These are phyloP conservation scores for Mercenaria mercenaria DNA, from an alignment of 1,140 invertebrate genomes.

Conservation along the genomic window DNA sequence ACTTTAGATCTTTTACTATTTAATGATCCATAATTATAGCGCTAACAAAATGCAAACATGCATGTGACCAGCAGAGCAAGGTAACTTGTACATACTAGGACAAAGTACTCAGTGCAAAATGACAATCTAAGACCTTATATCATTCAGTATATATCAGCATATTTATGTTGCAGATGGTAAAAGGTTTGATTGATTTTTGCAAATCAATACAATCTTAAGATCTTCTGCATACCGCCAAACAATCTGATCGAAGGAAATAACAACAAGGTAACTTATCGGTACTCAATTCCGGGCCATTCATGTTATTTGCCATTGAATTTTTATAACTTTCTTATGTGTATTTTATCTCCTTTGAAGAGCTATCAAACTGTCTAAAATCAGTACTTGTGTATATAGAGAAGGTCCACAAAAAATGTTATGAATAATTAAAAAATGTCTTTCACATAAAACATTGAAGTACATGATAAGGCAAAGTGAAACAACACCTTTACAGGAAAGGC, in stretches of 20 bases:
- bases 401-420: no score
- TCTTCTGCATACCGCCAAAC: constrained; percentile 25
- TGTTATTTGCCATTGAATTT: constrained; percentile 5
- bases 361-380: background rate
- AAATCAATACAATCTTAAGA: constrained; percentile 5
- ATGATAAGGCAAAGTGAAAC: no score
- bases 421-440: no score
- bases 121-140: background rate
- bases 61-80: no score
- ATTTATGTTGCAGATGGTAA: constrained; percentile 1
- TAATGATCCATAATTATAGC: no score
- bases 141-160: background rate
- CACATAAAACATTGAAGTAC: no score
- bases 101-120: background rate
- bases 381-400: background rate
- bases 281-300: background rate
- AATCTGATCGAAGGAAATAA: constrained; percentile 25
- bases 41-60: no score
- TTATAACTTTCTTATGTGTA: background rate
- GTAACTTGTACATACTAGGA: background rate
- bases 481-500: no score
- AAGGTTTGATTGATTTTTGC: constrained; percentile 11
- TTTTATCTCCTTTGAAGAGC: background rate
- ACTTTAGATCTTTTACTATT: no score
- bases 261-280: background rate